Conservation (phyloP, 1,140 invertebrate species). For the Halictus rubicundus region DNA sequence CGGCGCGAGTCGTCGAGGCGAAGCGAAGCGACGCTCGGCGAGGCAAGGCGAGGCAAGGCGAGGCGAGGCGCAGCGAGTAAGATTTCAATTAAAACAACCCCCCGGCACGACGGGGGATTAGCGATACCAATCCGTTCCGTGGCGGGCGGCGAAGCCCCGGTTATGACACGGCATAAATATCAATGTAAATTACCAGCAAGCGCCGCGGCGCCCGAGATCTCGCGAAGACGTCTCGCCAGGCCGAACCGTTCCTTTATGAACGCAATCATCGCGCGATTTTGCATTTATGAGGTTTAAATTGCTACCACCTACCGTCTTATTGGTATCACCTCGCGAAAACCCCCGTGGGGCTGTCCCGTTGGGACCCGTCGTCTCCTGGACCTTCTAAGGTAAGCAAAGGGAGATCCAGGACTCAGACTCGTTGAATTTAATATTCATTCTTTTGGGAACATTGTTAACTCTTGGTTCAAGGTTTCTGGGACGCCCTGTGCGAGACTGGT, state of each 20-base stretch:
- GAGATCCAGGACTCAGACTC: too few species aligned
- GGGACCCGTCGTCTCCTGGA: too few species aligned
- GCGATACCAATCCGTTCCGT: constrained; percentile 78
- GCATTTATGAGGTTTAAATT: constrained; percentile 78
- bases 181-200: constrained; percentile 78
- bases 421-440: too few species aligned
- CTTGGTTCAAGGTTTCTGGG: too few species aligned
- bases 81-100: constrained; percentile 82
- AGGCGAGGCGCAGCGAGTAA: constrained; percentile 75
- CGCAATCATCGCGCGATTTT: constrained; percentile 76
- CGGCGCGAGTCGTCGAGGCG: neutral
- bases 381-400: too few species aligned
- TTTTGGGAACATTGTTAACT: too few species aligned
- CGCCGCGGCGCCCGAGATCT: constrained; percentile 31
- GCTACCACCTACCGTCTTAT: constrained; percentile 54
- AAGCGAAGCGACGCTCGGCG: constrained; percentile 9
- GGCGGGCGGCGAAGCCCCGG: constrained; percentile 59
- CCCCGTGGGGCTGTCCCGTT: neutral
- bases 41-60: constrained; percentile 60
- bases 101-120: constrained; percentile 77
- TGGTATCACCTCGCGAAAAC: constrained; percentile 8
- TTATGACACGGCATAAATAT: constrained; percentile 81
- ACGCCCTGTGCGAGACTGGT: too few species aligned
- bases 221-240: constrained; percentile 60
- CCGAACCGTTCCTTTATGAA: constrained; percentile 72